Evolutionary conservation across 2,797 vertebrate genomes (phyloP).

Genomic region (Melanotaenia trifasciata): DNA sequence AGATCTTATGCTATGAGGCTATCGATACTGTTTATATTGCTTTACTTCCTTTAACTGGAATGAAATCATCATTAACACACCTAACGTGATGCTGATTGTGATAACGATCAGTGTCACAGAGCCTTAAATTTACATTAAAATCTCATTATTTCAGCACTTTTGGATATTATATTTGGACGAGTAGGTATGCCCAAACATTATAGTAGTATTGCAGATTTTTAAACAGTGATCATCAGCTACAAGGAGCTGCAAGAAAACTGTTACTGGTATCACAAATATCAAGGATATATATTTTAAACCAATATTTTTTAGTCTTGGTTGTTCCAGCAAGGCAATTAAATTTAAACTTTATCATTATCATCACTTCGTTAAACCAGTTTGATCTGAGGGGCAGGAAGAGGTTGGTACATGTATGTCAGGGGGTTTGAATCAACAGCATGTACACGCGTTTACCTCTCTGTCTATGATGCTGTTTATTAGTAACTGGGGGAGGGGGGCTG

Average conservation of each 20-base stretch:
- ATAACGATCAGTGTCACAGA: no score
- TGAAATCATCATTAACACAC: no score
- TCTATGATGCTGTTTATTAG: slow-evolving; percentile 58
- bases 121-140: no score
- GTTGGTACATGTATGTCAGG: neutral
- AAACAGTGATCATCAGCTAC: no score
- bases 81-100: no score
- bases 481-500: neutral
- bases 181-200: no score
- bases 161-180: no score
- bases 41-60: no score
- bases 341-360: neutral
- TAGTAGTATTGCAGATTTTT: no score
- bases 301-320: neutral
- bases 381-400: neutral
- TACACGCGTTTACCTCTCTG: slow-evolving; percentile 43
- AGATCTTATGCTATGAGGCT: no score
- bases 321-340: neutral
- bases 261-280: neutral
- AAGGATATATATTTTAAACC: neutral
- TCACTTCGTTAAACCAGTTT: neutral
- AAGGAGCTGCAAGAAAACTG: neutral
- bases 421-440: slow-evolving; percentile 28
- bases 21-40: no score
- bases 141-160: no score